Percentiles rank a stretch among this genome's conserved stretches.
These are phyloP conservation scores for Trichonephila clavata DNA, from an alignment of 1,140 invertebrate species.

Conservation along the genomic window DNA sequence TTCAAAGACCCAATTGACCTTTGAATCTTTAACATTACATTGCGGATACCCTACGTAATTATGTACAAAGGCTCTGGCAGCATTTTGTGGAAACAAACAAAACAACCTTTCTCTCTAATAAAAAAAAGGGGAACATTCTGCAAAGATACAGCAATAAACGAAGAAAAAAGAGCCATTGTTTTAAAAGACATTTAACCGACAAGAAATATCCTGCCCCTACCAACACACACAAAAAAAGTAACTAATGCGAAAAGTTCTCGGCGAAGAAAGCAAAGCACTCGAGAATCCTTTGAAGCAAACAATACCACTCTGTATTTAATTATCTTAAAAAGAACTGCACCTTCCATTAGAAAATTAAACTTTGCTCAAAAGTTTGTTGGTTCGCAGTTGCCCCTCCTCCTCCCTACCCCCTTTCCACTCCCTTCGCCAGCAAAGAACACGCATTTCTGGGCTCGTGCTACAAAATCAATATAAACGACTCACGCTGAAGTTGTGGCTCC, in stretches of 20 bases:
- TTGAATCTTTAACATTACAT: too few relatives aligned
- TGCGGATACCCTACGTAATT: background rate
- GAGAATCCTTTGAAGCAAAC: conserved; percentile 5
- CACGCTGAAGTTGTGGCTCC: background rate
- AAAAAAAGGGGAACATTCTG: background rate
- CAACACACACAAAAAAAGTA: background rate
- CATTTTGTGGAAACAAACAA: background rate
- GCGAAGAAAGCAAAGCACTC: background rate
- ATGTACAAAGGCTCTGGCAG: background rate
- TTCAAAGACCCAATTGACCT: too few relatives aligned
- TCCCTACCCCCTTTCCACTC: too few relatives aligned
- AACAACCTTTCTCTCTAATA: background rate
- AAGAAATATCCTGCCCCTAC: background rate
- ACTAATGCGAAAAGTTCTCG: background rate
- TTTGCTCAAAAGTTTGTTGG: conserved; percentile 41
- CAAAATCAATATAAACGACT: conserved; percentile 50
- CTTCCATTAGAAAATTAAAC: conserved; percentile 67
- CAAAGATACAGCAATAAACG: background rate
- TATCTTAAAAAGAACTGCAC: conserved; percentile 44
- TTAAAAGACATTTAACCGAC: conserved; percentile 56
- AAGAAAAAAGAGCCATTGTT: conserved; percentile 23
- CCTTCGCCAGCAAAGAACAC: background rate
- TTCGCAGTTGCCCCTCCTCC: background rate
- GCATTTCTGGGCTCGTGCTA: background rate
- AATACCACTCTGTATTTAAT: conserved; percentile 60